These are phyloP conservation scores for Silurus lanzhouensis DNA, from an alignment of 2,797 vertebrate species.

Conservation along the genomic window DNA sequence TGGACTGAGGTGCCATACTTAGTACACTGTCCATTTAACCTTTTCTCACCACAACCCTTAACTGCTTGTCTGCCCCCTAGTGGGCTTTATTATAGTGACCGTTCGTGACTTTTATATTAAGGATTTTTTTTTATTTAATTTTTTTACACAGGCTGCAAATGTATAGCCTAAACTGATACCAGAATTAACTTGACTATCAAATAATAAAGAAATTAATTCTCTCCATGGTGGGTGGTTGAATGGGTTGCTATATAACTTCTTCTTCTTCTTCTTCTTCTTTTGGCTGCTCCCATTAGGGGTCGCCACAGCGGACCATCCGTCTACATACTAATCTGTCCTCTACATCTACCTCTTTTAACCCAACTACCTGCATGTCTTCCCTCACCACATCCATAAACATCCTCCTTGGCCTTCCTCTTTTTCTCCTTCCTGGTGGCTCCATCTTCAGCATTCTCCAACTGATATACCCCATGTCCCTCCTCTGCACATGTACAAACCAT, in stretches of 20 bases:
- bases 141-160: background rate
- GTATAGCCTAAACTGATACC: background rate
- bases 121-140: background rate
- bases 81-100: conserved; percentile 26
- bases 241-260: background rate
- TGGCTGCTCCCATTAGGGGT: too few relatives aligned
- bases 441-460: too few relatives aligned
- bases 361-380: too few relatives aligned
- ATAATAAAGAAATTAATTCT: background rate
- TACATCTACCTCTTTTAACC: too few relatives aligned
- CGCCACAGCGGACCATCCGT: too few relatives aligned
- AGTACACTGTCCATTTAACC: conserved; percentile 17
- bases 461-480: too few relatives aligned
- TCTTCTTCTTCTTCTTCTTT: too few relatives aligned
- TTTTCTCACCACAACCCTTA: conserved; percentile 23
- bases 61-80: conserved; percentile 50
- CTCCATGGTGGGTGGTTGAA: background rate
- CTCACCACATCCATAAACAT: too few relatives aligned
- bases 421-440: too few relatives aligned
- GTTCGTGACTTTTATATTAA: background rate
- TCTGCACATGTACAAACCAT: too few relatives aligned
- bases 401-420: too few relatives aligned
- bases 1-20: conserved; percentile 34
- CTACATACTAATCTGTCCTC: too few relatives aligned
- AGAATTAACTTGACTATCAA: background rate